These are phyloP conservation scores for Desmophyllum pertusum DNA, from an alignment of 92 coral and sea anemone genomes.

Conservation along the genomic window DNA sequence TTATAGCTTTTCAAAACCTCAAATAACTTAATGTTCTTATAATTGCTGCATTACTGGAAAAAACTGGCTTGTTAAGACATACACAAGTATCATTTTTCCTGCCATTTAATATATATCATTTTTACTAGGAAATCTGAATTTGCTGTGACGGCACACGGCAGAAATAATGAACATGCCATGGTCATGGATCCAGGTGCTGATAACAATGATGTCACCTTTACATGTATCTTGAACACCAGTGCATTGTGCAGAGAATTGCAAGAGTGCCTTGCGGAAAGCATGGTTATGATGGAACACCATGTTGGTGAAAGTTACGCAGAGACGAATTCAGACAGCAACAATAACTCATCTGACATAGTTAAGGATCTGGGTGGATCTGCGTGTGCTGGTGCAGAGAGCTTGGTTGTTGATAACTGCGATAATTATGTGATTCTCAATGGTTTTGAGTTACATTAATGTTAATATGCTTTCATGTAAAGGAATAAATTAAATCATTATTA, in stretches of 20 bases:
- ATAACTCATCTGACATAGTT: neutral
- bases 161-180: neutral
- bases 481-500: too few species aligned
- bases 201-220: neutral
- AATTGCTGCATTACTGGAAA: too few species aligned
- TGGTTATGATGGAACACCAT: neutral
- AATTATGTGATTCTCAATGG: neutral
- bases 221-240: neutral
- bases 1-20: too few species aligned
- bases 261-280: slow-evolving; percentile 5
- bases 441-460: neutral
- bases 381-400: neutral
- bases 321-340: neutral
- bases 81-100: too few species aligned
- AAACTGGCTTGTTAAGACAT: too few species aligned
- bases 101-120: too few species aligned
- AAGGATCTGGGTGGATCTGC: neutral
- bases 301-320: neutral
- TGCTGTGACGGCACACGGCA: neutral
- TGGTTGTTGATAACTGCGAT: neutral
- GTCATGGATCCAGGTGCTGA: neutral
- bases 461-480: too few species aligned
- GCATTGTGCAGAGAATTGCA: slow-evolving; percentile 5
- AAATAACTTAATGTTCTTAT: too few species aligned
- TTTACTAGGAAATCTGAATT: neutral